These are phyloP conservation scores for Plestiodon gilberti DNA, from an alignment of 2,113 vertebrate genomes.

Conservation along the genomic window DNA sequence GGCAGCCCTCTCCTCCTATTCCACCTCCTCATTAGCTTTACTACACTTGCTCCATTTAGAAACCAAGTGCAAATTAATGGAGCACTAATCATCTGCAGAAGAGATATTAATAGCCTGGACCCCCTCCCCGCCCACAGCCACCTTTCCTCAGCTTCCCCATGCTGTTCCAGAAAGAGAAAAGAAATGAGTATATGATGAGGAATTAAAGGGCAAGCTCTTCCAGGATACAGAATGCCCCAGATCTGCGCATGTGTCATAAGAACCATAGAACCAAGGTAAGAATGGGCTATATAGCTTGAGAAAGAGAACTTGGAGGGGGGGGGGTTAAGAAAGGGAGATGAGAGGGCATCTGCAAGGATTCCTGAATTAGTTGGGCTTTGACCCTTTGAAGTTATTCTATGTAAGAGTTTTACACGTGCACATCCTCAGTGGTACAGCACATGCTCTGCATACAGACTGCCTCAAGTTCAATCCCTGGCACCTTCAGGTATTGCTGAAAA, in stretches of 20 bases:
- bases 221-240: neutral
- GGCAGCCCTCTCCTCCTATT: slow-evolving; percentile 48
- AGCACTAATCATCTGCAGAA: slow-evolving; percentile 75
- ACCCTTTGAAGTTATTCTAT: neutral
- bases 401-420: neutral
- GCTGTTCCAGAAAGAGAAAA: slow-evolving; percentile 23
- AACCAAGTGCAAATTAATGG: slow-evolving; percentile 73
- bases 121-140: slow-evolving; percentile 39
- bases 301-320: neutral
- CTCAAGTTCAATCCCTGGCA: neutral
- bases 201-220: neutral
- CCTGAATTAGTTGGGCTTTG: neutral
- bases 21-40: slow-evolving; percentile 58
- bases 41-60: slow-evolving; percentile 66
- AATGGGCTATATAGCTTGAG: neutral
- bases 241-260: neutral
- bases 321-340: neutral
- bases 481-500: neutral
- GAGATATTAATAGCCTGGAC: slow-evolving; percentile 75
- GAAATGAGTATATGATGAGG: slow-evolving; percentile 19
- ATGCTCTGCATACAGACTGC: neutral
- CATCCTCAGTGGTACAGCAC: neutral
- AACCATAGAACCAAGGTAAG: neutral
- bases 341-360: neutral
- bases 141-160: slow-evolving; percentile 1